phyloP scores from a whole-genome alignment of 2,113 vertebrate genomes.

The Forbesichthys papilliferus region DNA sequence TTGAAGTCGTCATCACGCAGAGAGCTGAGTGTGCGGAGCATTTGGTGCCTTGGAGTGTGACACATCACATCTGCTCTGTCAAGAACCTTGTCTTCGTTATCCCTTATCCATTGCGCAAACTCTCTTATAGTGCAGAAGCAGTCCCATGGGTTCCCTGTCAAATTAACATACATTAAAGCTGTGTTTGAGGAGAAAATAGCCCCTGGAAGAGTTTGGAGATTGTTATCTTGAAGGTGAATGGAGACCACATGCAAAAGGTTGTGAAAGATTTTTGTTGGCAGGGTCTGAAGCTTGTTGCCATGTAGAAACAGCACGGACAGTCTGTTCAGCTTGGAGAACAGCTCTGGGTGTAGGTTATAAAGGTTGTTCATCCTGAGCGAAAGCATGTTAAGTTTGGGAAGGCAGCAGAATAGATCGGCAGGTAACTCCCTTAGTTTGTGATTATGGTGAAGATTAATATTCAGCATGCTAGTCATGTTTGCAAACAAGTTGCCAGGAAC shows the following conservation, averaged over 20 bases:
- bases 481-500: constrained; percentile 82
- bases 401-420: constrained; percentile 76
- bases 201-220: constrained; percentile 55
- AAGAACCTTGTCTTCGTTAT: constrained; percentile 53
- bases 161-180: constrained; percentile 32
- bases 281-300: constrained; percentile 66
- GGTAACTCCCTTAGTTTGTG: constrained; percentile 75
- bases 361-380: constrained; percentile 78
- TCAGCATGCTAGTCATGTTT: constrained; percentile 81
- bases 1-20: constrained; percentile 50
- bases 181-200: constrained; percentile 53
- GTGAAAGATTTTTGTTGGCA: constrained; percentile 75
- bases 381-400: constrained; percentile 75
- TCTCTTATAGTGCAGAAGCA: constrained; percentile 81
- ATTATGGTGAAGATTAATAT: constrained; percentile 78
- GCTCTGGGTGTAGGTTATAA: constrained; percentile 67
- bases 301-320: constrained; percentile 74
- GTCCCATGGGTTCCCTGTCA: constrained; percentile 82
- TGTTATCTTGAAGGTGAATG: constrained; percentile 66
- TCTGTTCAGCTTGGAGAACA: constrained; percentile 74
- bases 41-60: constrained; percentile 33
- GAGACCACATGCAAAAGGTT: constrained; percentile 63
- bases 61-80: constrained; percentile 59
- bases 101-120: constrained; percentile 78
- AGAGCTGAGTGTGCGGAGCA: constrained; percentile 38